Base-by-base conservation (phyloP, 2,797 vertebrate species). In the Melanotaenia trifasciata region DNA sequence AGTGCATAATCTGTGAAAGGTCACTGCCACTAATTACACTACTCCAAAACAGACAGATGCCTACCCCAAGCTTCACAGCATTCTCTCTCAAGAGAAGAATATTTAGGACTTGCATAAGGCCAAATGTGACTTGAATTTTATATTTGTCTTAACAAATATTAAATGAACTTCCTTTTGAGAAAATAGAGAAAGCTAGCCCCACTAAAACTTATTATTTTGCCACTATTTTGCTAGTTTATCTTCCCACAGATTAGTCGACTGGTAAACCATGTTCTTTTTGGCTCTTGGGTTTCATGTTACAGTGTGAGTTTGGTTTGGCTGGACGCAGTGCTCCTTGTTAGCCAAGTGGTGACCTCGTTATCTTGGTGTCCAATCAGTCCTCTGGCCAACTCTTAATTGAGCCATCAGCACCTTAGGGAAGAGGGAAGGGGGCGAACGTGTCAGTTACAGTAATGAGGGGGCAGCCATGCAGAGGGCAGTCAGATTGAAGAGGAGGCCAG, bases 401-500 rank as follows among this genome's bases (percentile, higher is more conserved):
- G 90, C 90, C 88, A 89, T 93, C 86, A 88, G 84, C 45, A 78
- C 91, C 88, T 91, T 89, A 63, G 84, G 90, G 75, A 85, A 73
- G 78, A 80, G 84, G 79, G 79, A 30, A 3, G 83, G 84, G 87
- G 79, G 89, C 79, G 87, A 83, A 90, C 35, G 76, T 91, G 92
- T 92, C 91, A 93, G 90, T 93, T 93, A 89, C 88, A 87, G 88
- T 93, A 94, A 92, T 92, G 90, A 93, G 88, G 83, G 85, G 82
- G 81, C 84, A 91, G 82, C 87, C 84, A 89, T 85, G 84, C 87
- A 85, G 88, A 90, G 87, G 87, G 86, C 80, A 83, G 83, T 66
- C 74, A 20, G 69, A 76, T 30, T 16, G 67, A 86, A 78, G 74
- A 57, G 32, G 50, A 84, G 83, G 78, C 84, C 51, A 74, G 84